Conservation (phyloP, 2,113 vertebrate species). For the Tauraco erythrolophus region DNA sequence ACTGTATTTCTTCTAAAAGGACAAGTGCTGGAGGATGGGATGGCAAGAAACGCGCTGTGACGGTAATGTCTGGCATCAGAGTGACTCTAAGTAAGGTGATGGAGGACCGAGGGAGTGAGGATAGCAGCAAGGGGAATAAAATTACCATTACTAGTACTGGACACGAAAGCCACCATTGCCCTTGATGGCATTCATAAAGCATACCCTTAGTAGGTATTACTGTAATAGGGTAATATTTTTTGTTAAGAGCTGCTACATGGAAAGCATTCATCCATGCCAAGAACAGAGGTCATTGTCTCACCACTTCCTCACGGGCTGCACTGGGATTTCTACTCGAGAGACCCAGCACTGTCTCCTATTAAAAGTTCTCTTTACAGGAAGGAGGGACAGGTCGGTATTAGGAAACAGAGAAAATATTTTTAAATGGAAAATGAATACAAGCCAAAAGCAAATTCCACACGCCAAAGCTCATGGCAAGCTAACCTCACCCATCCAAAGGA, state of each 20-base stretch:
- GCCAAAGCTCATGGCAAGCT: neutral
- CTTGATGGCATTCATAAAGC: slow-evolving; percentile 41
- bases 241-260: neutral
- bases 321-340: neutral
- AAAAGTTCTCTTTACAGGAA: neutral
- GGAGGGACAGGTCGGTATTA: too few species aligned
- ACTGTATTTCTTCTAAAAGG: neutral
- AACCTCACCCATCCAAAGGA: neutral
- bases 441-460: neutral
- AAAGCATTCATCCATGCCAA: slow-evolving; percentile 33
- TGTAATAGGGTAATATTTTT: slow-evolving; percentile 40
- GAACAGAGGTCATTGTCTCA: slow-evolving; percentile 18
- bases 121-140: neutral
- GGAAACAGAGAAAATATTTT: neutral
- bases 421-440: neutral
- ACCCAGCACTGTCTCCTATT: neutral
- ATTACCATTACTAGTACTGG: neutral
- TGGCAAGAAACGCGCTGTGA: accelerated
- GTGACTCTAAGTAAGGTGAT: neutral
- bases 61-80: neutral
- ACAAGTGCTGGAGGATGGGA: neutral
- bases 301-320: neutral
- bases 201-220: neutral
- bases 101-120: neutral
- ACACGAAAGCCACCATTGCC: slow-evolving; percentile 49